Evolutionary conservation across 2,888 invertebrate genomes (phyloP).

Genomic region (Myathropa florea): DNA sequence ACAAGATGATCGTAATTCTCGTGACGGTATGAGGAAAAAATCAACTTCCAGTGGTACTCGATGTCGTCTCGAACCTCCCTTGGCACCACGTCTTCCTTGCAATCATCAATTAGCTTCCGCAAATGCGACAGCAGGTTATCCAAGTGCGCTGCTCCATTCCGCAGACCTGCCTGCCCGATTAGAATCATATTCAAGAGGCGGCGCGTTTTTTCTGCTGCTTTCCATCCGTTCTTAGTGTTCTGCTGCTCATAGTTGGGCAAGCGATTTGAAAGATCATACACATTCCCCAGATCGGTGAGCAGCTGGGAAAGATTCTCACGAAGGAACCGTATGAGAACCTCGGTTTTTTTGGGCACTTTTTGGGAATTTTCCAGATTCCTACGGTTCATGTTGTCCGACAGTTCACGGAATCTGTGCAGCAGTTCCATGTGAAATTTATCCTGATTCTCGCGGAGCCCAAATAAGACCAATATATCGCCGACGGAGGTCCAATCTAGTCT

Average conservation of each 20-base stretch:
- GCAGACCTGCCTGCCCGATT: constrained; percentile 83
- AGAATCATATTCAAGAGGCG: constrained; percentile 83
- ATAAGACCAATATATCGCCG: constrained; percentile 81
- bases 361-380: constrained; percentile 74
- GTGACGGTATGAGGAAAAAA: constrained; percentile 81
- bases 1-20: constrained; percentile 77
- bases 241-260: constrained; percentile 80
- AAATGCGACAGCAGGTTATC: constrained; percentile 79
- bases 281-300: constrained; percentile 81
- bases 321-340: constrained; percentile 77
- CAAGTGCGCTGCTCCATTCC: constrained; percentile 81
- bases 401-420: constrained; percentile 78
- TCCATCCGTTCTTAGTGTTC: constrained; percentile 80
- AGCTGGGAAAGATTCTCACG: constrained; percentile 76
- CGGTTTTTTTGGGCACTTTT: constrained; percentile 77
- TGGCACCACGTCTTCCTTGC: constrained; percentile 77
- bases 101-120: constrained; percentile 74
- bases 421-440: constrained; percentile 82
- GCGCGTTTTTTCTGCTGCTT: constrained; percentile 81
- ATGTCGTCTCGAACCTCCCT: constrained; percentile 81
- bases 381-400: constrained; percentile 73
- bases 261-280: constrained; percentile 80
- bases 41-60: constrained; percentile 81
- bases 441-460: constrained; percentile 82
- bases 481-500: constrained; percentile 79